Percentiles rank a stretch among this genome's conserved stretches.
phyloP scores from a whole-genome alignment of 2,113 vertebrate genomes.

The Coregonus clupeaformis region DNA sequence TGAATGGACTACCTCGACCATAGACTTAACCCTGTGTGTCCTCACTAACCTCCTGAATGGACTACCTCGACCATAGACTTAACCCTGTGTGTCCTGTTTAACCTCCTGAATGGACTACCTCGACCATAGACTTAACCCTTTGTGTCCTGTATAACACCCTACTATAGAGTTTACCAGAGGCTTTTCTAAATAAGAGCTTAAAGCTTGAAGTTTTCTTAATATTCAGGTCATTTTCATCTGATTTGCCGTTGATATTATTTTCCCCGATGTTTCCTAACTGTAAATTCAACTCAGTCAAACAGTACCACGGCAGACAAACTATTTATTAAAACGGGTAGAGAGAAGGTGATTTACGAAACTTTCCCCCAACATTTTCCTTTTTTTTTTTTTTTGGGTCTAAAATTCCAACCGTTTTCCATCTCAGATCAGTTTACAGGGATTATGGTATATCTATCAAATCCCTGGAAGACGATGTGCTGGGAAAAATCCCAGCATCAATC shows the following conservation, averaged over 20 bases:
- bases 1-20: no score
- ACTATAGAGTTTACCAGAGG: not conserved
- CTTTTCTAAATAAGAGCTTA: not conserved
- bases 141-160: no score
- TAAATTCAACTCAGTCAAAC: conserved; percentile 22
- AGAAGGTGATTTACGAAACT: conserved; percentile 43
- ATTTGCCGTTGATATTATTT: conserved; percentile 31
- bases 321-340: conserved; percentile 28
- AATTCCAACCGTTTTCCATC: conserved; percentile 45
- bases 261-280: conserved; percentile 45
- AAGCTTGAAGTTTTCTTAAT: not conserved
- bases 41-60: no score
- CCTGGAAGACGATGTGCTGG: conserved; percentile 20
- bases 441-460: conserved; percentile 49
- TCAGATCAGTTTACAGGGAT: conserved; percentile 43
- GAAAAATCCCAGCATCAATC: not conserved
- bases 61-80: no score
- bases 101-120: no score
- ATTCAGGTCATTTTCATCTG: not conserved
- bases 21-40: no score
- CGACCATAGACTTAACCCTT: no score
- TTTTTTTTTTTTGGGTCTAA: conserved; percentile 45
- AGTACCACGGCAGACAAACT: conserved; percentile 17
- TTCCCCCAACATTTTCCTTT: conserved; percentile 44
- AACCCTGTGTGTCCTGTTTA: no score